phyloP scores from a whole-genome alignment of 2,797 vertebrate species.

The Trachops cirrhosus region DNA sequence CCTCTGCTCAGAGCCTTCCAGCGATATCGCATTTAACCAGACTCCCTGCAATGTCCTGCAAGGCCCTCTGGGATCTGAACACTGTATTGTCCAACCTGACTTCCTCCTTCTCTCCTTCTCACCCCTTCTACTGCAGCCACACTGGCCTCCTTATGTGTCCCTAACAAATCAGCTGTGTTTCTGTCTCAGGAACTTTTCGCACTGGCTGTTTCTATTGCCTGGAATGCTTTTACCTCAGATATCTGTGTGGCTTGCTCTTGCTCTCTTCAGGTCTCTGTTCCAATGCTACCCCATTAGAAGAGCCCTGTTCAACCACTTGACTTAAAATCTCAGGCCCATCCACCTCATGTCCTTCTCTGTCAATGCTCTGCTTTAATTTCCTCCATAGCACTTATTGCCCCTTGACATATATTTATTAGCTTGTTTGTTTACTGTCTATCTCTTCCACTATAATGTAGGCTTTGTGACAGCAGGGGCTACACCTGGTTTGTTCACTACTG shows the following conservation, averaged over 20 bases:
- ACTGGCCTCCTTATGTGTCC: not conserved
- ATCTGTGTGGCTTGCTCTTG: not conserved
- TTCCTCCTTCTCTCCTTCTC: not conserved
- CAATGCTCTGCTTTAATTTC: not conserved
- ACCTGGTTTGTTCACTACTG: not conserved
- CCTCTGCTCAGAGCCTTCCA: not conserved
- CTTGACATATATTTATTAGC: not conserved
- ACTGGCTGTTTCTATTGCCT: not conserved
- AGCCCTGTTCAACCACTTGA: not conserved
- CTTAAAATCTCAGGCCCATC: not conserved
- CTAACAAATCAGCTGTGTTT: not conserved
- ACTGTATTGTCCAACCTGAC: not conserved
- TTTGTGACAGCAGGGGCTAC: not conserved
- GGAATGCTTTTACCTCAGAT: not conserved
- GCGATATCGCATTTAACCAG: not conserved
- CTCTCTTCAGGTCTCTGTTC: not conserved
- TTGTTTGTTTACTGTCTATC: not conserved
- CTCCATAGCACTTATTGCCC: not conserved
- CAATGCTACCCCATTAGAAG: not conserved
- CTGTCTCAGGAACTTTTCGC: conserved; percentile 29
- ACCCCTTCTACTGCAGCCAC: not conserved
- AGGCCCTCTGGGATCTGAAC: not conserved
- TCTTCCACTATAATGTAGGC: not conserved
- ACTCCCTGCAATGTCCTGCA: not conserved
- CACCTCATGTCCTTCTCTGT: not conserved